These are phyloP conservation scores for Carlito syrichta DNA, from an alignment of 2,113 vertebrate species.

Conservation along the genomic window DNA sequence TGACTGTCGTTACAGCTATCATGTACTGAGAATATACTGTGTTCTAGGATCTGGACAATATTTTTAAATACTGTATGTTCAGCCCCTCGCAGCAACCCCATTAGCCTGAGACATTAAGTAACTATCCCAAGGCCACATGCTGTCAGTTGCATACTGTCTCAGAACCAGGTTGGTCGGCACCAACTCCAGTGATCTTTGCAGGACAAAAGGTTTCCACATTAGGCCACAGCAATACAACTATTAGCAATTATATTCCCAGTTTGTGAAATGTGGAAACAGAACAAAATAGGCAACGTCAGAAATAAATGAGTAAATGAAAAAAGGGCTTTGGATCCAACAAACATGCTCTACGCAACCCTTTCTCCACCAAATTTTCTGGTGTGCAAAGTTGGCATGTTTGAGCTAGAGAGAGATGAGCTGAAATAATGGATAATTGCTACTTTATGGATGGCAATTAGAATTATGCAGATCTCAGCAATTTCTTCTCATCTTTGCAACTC, in stretches of 20 bases:
- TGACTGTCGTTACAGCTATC: background rate
- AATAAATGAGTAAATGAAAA: constrained; percentile 8
- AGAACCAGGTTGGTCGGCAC: background rate
- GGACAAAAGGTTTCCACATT: background rate
- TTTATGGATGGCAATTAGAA: constrained; percentile 67
- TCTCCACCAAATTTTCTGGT: background rate
- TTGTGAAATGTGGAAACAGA: background rate
- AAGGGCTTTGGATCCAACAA: background rate
- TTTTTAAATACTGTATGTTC: background rate
- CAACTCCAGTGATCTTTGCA: background rate
- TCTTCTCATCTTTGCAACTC: constrained; percentile 52
- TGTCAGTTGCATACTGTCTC: background rate
- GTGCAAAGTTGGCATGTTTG: background rate
- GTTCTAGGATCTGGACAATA: background rate
- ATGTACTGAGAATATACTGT: background rate
- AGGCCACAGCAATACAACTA: background rate
- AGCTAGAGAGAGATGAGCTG: constrained; percentile 58
- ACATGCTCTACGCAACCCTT: background rate
- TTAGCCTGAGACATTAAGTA: background rate
- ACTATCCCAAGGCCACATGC: background rate
- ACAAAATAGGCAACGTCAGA: constrained; percentile 1
- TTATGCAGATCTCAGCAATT: constrained; percentile 64
- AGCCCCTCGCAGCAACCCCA: background rate
- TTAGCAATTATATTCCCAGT: background rate
- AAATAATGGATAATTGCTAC: constrained; percentile 71